Conservation (phyloP, 2,797 vertebrate species). For the Merluccius polli region DNA sequence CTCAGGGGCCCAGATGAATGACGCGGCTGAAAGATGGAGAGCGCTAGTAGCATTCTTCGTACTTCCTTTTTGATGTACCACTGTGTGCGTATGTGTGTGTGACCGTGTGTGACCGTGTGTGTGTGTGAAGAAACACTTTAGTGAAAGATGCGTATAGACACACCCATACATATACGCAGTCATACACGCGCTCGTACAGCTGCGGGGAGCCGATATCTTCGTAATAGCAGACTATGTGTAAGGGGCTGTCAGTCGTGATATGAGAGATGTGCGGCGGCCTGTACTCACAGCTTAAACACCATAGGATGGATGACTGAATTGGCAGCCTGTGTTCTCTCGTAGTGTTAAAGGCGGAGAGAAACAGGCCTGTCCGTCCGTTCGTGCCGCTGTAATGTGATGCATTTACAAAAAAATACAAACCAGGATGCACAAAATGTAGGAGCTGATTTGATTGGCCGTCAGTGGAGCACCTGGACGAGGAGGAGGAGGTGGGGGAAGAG, state of each 20-base stretch:
- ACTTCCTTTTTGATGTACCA: conserved; percentile 21
- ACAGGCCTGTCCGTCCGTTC: background rate
- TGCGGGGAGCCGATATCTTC: conserved; percentile 37
- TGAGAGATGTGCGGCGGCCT: conserved; percentile 17
- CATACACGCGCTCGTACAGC: background rate
- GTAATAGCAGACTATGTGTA: conserved; percentile 38
- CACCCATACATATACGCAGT: background rate
- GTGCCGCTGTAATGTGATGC: background rate
- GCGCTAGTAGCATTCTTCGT: conserved; percentile 53
- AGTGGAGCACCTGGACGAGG: no score
- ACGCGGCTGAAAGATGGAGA: conserved; percentile 57
- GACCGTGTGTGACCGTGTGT: background rate
- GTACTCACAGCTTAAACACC: conserved; percentile 20
- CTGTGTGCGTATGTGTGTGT: background rate
- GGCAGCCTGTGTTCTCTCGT: background rate
- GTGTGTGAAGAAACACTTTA: background rate
- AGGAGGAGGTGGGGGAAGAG: no score
- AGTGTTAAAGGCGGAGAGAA: background rate
- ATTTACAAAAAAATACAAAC: background rate
- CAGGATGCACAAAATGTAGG: no score
- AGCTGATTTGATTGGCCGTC: no score
- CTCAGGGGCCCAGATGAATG: conserved; percentile 42
- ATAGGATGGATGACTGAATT: background rate
- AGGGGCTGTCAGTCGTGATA: conserved; percentile 35
- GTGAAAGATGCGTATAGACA: background rate